A percentile compares a stretch with the other conserved stretches of the same genome.
These are phyloP conservation scores for Rhaphigaster nebulosa DNA, from an alignment of 2,888 invertebrate species.

Conservation along the genomic window DNA sequence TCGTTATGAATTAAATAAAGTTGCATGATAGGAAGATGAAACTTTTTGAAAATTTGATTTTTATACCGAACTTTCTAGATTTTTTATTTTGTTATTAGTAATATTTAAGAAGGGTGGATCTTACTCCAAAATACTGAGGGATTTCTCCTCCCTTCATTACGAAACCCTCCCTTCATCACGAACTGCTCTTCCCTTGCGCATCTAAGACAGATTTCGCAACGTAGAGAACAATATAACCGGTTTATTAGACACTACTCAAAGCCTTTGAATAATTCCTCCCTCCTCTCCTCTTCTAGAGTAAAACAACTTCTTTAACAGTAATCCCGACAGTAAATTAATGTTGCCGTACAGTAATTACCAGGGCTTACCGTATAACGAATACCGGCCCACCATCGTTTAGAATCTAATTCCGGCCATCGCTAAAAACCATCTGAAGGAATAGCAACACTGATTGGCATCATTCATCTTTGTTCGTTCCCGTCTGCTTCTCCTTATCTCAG, in stretches of 20 bases:
- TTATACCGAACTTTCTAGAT: too few species aligned
- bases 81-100: too few species aligned
- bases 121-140: too few species aligned
- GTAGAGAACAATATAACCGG: not conserved
- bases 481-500: conserved; percentile 5
- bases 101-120: too few species aligned
- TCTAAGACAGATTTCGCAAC: not conserved
- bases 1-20: too few species aligned
- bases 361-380: conserved; percentile 41
- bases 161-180: not conserved
- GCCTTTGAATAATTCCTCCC: conserved; percentile 34
- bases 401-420: conserved; percentile 36
- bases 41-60: too few species aligned
- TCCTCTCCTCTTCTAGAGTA: not conserved
- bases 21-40: too few species aligned
- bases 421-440: conserved; percentile 12
- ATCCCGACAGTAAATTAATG: conserved; percentile 32
- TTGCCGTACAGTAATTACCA: conserved; percentile 27
- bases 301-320: conserved; percentile 48
- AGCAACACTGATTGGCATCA: conserved; percentile 25
- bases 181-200: not conserved
- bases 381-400: conserved; percentile 17
- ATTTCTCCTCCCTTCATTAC: too few species aligned
- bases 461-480: conserved; percentile 25
- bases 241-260: conserved; percentile 23